Evolutionary conservation across 2,797 vertebrate genomes (phyloP), one percentile per base, ranked within the genome.

Genomic region (Anabas testudineus): DNA sequence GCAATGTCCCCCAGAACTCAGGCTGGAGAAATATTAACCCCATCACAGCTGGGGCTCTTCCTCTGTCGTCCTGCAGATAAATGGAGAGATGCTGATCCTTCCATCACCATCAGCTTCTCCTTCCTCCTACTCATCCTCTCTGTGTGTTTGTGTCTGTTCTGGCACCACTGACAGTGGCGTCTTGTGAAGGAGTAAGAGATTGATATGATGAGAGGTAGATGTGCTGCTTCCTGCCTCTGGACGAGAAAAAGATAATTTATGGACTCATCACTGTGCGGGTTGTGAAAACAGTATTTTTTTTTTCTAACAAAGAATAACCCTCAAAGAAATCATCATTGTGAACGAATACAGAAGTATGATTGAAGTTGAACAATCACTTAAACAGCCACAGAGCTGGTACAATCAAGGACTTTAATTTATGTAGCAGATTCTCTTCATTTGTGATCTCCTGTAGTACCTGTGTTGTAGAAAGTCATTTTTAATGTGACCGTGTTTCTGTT

Each of bases 51-150:
- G 83, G 90, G 78, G 84, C 81, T 83, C 87, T 90, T 93, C 88
- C 84, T 91, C 82, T 63, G 3, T 56, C 66, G 39, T 72, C 81
- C 76, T 84, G 74, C 68, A 55, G 82, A 80, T 85, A 85, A 89
- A 88, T 87, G 84, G 80, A 88, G 81, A 87, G 83, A 83, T 78
- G 82, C 79, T 67, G 86, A 85, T 90, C 81, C 63, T 84, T 87
- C 84, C 84, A 78, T 88, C 86, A 71, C 84, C 74, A 89, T 84
- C 82, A 75, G 81, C 80, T 79, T 80, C 80, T 87, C 70, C 86
- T 86, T 87, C 88, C 87, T 91, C 89, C 90, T 85, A 91, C 88
- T 90, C 86, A 88, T 85, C 82, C 87, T 37, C 88, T 88, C 71
- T 73, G 78, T 78, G 67, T 84, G 81, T 90, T 87, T 84, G 82